Evolutionary conservation across 1,140 invertebrate species (phyloP).

Genomic region (Sminthurides bifidus): DNA sequence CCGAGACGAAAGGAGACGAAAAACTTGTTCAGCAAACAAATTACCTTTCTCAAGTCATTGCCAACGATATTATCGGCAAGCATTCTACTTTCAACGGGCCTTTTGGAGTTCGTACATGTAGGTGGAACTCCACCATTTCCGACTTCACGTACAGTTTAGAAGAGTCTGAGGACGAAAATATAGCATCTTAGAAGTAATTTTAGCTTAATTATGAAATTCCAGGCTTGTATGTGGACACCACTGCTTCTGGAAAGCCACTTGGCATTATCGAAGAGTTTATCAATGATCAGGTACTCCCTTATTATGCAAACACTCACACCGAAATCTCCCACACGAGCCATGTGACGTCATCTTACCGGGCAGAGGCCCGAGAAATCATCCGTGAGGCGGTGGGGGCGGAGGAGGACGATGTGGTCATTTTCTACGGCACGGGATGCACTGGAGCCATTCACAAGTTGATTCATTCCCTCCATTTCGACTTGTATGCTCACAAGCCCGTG

Average conservation of each 20-base stretch:
- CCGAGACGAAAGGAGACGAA: no score
- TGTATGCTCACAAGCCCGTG: conserved; percentile 39
- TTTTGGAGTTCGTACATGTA: conserved; percentile 26
- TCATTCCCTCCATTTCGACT: conserved; percentile 42
- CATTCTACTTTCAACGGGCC: conserved; percentile 26
- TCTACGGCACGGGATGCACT: conserved; percentile 60
- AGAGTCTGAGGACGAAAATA: neutral
- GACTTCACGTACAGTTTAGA: neutral
- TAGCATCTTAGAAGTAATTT: neutral
- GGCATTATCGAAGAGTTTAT: conserved; percentile 83
- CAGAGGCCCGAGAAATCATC: conserved; percentile 66
- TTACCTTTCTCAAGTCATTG: conserved; percentile 30
- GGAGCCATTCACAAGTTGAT: conserved; percentile 51
- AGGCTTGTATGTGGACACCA: conserved; percentile 77
- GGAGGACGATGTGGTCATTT: conserved; percentile 70
- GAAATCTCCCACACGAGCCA: conserved; percentile 59
- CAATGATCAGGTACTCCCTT: conserved; percentile 62
- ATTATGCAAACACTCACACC: conserved; percentile 73
- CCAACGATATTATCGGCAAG: conserved; percentile 19
- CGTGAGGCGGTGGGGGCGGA: conserved; percentile 65
- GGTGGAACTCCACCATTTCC: conserved; percentile 6
- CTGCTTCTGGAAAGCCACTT: conserved; percentile 64
- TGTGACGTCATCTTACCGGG: neutral
- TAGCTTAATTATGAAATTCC: conserved; percentile 34
- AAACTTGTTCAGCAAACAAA: no score